phyloP scores from a whole-genome alignment of 2,888 invertebrate genomes.

The Scelioninae gen. 2 region DNA sequence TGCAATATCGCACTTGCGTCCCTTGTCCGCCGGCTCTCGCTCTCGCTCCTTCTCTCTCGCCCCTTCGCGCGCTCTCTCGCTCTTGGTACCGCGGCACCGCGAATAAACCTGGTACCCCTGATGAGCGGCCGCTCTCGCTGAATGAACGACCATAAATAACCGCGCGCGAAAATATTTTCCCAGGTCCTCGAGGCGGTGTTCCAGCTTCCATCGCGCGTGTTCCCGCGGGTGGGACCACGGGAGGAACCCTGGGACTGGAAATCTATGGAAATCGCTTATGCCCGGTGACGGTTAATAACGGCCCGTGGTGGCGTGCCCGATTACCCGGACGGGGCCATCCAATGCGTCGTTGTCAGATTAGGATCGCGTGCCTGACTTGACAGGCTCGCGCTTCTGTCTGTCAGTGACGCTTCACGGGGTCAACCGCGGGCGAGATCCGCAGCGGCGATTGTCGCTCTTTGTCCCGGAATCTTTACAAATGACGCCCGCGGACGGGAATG shows the following conservation, averaged over 20 bases:
- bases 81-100: constrained; percentile 32
- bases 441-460: constrained; percentile 68
- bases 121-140: constrained; percentile 41
- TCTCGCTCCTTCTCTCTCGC: too few relatives aligned
- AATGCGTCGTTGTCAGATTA: constrained; percentile 75
- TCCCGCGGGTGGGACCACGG: constrained; percentile 24
- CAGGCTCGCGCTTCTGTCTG: constrained; percentile 75
- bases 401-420: constrained; percentile 68
- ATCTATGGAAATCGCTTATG: constrained; percentile 68
- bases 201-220: constrained; percentile 29
- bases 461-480: constrained; percentile 73
- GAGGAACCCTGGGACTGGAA: constrained; percentile 37
- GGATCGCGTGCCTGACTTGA: constrained; percentile 74
- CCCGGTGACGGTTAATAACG: constrained; percentile 70
- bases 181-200: constrained; percentile 43
- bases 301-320: constrained; percentile 62
- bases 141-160: constrained; percentile 55
- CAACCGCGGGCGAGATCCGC: constrained; percentile 69
- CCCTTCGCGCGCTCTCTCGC: constrained; percentile 22
- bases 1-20: neutral
- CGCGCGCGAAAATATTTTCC: constrained; percentile 54
- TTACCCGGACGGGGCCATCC: constrained; percentile 64
- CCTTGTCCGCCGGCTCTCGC: neutral
- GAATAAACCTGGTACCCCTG: constrained; percentile 55
- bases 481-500: too few relatives aligned